These are phyloP conservation scores for Anoplopoma fimbria DNA, from an alignment of 2,113 vertebrate genomes.

Conservation along the genomic window DNA sequence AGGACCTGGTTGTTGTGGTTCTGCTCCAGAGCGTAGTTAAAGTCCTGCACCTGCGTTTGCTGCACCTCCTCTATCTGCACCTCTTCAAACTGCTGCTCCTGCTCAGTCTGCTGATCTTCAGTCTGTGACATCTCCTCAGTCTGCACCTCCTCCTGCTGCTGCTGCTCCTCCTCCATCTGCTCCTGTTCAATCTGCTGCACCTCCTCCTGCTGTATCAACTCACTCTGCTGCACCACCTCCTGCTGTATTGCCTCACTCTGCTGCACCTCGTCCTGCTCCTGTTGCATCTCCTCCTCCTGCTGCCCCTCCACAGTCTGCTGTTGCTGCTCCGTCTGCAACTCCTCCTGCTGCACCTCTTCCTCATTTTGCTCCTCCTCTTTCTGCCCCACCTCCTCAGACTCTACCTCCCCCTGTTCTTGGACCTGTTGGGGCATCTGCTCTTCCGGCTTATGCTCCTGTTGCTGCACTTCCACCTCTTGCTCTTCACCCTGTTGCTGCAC, in stretches of 20 bases:
- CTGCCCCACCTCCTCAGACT: background rate
- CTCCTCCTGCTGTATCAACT: background rate
- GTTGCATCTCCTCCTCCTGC: background rate
- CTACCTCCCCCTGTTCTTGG: background rate
- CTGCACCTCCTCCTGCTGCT: conserved; percentile 15
- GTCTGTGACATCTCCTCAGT: conserved; percentile 1
- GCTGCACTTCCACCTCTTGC: background rate
- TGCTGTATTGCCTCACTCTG: background rate
- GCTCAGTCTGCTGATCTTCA: background rate
- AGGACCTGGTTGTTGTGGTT: conserved; percentile 75
- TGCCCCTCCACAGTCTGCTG: background rate
- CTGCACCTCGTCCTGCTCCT: background rate
- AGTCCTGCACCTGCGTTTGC: conserved; percentile 60
- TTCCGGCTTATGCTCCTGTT: conserved; percentile 2
- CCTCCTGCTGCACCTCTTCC: conserved; percentile 7
- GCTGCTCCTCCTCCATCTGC: conserved; percentile 25
- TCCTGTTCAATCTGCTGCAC: background rate
- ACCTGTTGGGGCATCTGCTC: conserved; percentile 19
- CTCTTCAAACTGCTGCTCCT: conserved; percentile 7
- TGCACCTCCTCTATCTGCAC: conserved; percentile 40
- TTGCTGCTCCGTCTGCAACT: background rate
- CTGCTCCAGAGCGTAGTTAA: conserved; percentile 64
- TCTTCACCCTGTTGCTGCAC: conserved; percentile 4
- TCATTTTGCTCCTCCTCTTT: background rate
- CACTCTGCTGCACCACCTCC: background rate